These are phyloP conservation scores for Schizothorax lantsangensis DNA, from an alignment of 2,797 vertebrate genomes.

Conservation along the genomic window DNA sequence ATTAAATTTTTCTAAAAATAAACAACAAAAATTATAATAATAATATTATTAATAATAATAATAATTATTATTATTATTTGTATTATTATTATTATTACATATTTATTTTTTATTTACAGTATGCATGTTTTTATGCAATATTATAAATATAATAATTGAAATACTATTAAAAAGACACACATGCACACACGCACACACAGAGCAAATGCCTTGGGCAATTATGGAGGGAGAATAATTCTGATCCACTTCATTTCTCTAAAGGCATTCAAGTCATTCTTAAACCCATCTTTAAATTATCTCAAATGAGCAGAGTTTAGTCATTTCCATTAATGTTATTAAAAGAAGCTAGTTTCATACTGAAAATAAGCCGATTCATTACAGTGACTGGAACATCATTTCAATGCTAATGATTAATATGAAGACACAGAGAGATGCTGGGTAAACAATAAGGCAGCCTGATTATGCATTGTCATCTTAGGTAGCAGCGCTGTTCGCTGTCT, in stretches of 20 bases:
- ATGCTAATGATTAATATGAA: slow-evolving; percentile 58
- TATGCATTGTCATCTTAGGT: slow-evolving; percentile 32
- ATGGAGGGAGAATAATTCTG: slow-evolving; percentile 50
- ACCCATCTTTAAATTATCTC: slow-evolving; percentile 60
- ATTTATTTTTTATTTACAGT: not conserved
- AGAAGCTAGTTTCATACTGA: slow-evolving; percentile 52
- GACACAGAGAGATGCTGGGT: slow-evolving; percentile 46
- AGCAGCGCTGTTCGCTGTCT: not conserved
- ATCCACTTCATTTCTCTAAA: slow-evolving; percentile 58
- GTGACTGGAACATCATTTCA: slow-evolving; percentile 54
- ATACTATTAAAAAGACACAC: not conserved
- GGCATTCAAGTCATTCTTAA: slow-evolving; percentile 57
- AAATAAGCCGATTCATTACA: slow-evolving; percentile 62
- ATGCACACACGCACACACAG: not conserved
- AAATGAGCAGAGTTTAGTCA: slow-evolving; percentile 56
- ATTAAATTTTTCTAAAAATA: not conserved
- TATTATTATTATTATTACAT: not conserved
- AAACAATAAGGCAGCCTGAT: slow-evolving; percentile 49
- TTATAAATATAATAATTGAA: not conserved
- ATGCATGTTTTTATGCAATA: not conserved
- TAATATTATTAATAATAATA: not conserved
- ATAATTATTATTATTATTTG: not conserved
- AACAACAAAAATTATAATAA: not conserved
- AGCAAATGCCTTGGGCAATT: slow-evolving; percentile 51
- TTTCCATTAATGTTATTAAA: slow-evolving; percentile 61